phyloP scores from a whole-genome alignment of 2,888 invertebrate genomes.

The Drosophila neotestacea region DNA sequence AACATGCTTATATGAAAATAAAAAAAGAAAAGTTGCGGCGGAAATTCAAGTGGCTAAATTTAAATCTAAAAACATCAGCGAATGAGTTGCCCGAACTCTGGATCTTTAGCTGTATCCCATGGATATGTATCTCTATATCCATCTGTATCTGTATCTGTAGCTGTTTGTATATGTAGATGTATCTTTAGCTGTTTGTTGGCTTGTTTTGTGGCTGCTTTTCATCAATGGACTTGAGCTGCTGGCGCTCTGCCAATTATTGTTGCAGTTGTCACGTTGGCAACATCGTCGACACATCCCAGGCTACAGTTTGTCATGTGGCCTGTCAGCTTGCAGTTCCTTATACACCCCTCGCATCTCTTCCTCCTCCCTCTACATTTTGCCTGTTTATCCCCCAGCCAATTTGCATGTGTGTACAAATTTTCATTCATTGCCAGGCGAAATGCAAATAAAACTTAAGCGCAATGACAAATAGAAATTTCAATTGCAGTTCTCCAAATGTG shows the following conservation, averaged over 20 bases:
- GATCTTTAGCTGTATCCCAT: constrained; percentile 29
- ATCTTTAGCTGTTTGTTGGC: constrained; percentile 37
- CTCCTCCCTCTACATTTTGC: not conserved
- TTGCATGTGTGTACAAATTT: constrained; percentile 65
- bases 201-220: constrained; percentile 65
- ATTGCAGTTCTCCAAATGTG: constrained; percentile 31
- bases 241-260: constrained; percentile 75
- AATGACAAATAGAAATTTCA: constrained; percentile 57
- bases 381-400: constrained; percentile 39
- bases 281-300: constrained; percentile 24
- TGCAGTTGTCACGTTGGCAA: constrained; percentile 60
- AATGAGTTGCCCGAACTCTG: constrained; percentile 51
- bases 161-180: constrained; percentile 33
- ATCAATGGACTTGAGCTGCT: constrained; percentile 72
- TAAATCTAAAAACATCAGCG: constrained; percentile 56
- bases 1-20: constrained; percentile 21
- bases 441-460: constrained; percentile 67
- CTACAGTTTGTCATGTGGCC: constrained; percentile 68
- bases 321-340: constrained; percentile 50
- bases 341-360: constrained; percentile 3
- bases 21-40: constrained; percentile 46
- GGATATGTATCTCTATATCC: constrained; percentile 16
- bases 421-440: constrained; percentile 70
- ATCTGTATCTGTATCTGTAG: constrained; percentile 19
- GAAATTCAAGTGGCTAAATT: constrained; percentile 77